A percentile compares a stretch with the other conserved stretches of the same genome.
Conservation (phyloP, 2,113 vertebrate species). For the Megaceryle torquata region DNA sequence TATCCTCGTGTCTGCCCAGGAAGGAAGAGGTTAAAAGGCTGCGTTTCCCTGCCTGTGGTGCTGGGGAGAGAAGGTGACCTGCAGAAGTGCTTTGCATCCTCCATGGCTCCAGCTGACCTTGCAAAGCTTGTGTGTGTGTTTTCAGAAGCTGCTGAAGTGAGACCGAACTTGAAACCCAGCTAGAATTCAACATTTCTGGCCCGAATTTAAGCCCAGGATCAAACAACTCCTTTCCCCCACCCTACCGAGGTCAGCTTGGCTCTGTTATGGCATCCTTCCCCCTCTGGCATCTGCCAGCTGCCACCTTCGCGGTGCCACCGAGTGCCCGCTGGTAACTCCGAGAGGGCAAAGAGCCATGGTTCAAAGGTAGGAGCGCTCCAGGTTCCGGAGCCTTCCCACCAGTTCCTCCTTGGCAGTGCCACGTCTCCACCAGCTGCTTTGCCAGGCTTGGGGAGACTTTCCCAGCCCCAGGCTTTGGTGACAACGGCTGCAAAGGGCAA, state of each 20-base stretch:
- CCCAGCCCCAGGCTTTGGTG: not conserved
- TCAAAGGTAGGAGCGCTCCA: not conserved
- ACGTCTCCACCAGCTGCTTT: fast-evolving
- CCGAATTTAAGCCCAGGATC: not conserved
- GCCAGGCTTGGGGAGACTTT: not conserved
- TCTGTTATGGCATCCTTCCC: not conserved
- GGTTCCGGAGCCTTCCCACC: not conserved
- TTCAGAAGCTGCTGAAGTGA: not conserved
- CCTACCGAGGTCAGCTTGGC: not conserved
- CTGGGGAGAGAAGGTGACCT: not conserved
- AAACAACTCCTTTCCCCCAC: not conserved
- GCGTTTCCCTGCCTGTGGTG: not conserved
- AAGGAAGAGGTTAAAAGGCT: not conserved
- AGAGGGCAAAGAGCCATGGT: not conserved
- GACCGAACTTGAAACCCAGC: not conserved
- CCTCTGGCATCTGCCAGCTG: not conserved
- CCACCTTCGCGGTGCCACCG: not conserved
- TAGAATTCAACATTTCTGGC: not conserved
- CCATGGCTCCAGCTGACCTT: not conserved
- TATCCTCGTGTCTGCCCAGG: not conserved
- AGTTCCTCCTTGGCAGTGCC: not conserved
- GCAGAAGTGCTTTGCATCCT: not conserved
- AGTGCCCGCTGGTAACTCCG: fast-evolving
- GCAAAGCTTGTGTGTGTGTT: not conserved
- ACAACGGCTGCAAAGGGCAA: not conserved